Evolutionary conservation across 2,888 invertebrate genomes (phyloP).

Genomic region (Temnothorax ravouxi): DNA sequence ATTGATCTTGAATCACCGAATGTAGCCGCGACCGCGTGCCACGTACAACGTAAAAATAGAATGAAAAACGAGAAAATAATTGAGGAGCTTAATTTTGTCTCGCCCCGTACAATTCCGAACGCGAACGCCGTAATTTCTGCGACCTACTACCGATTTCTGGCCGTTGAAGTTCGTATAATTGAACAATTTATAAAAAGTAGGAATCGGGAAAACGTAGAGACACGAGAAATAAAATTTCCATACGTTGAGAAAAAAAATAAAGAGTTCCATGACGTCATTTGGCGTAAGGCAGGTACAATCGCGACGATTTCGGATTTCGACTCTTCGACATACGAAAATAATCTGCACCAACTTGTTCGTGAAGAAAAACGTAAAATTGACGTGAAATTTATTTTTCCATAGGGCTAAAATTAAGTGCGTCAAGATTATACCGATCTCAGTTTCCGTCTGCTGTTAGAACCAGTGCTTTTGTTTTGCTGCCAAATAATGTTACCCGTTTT

Average conservation of each 20-base stretch:
- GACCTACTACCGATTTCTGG: not conserved
- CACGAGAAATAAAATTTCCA: not conserved
- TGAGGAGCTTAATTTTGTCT: slow-evolving; percentile 8
- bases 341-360: not conserved
- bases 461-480: not conserved
- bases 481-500: not conserved
- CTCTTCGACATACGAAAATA: slow-evolving; percentile 28
- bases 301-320: slow-evolving; percentile 6
- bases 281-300: not conserved
- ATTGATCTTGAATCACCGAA: slow-evolving; percentile 67
- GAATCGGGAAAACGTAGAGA: not conserved
- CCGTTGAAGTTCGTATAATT: not conserved
- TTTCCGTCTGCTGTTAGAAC: not conserved
- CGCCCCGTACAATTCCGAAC: slow-evolving; percentile 6
- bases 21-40: slow-evolving; percentile 35
- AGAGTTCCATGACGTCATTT: not conserved
- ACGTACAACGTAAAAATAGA: slow-evolving; percentile 60
- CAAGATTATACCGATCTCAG: not conserved
- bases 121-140: no score
- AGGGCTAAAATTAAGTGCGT: not conserved
- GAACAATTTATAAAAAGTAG: not conserved
- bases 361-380: not conserved
- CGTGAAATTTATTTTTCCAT: slow-evolving; percentile 15
- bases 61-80: slow-evolving; percentile 46
- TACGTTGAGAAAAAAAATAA: not conserved